Evolutionary conservation across 2,888 invertebrate genomes (phyloP).

Genomic region (Idaea straminata): DNA sequence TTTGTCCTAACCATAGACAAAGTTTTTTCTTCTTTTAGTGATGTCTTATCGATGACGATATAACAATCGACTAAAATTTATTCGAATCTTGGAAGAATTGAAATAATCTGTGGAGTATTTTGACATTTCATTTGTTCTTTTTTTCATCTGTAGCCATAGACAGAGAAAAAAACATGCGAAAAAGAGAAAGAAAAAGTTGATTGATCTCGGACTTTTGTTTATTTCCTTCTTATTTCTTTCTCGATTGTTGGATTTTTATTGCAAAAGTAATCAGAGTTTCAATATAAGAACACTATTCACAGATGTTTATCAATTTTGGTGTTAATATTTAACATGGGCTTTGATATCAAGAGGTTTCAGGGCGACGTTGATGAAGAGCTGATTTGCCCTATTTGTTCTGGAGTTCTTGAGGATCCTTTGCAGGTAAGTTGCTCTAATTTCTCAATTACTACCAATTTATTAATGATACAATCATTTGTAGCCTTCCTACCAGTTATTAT

Average conservation of each 20-base stretch:
- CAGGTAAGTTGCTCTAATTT: slow-evolving; percentile 82
- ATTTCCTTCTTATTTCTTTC: slow-evolving; percentile 43
- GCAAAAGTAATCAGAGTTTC: slow-evolving; percentile 28
- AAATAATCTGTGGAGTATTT: background rate
- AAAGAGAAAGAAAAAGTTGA: slow-evolving; percentile 13
- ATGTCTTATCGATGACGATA: slow-evolving; percentile 6
- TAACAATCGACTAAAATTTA: background rate
- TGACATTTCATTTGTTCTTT: background rate
- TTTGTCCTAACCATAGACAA: background rate
- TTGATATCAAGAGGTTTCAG: slow-evolving; percentile 95
- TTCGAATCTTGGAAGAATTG: background rate
- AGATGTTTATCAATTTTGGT: slow-evolving; percentile 46
- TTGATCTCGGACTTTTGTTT: slow-evolving; percentile 30
- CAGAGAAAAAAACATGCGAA: background rate
- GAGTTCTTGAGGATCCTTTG: slow-evolving; percentile 95
- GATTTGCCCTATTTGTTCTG: slow-evolving; percentile 97
- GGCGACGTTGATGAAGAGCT: slow-evolving; percentile 98
- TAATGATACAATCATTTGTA: background rate
- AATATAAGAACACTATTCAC: slow-evolving; percentile 28
- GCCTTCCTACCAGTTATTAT: slow-evolving; percentile 12
- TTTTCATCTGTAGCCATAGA: background rate
- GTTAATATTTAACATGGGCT: slow-evolving; percentile 87
- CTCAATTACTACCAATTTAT: slow-evolving; percentile 7
- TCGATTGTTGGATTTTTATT: slow-evolving; percentile 31
- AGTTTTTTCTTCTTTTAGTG: background rate